These are phyloP conservation scores for Sebastes kiyomatsui DNA, from an alignment of 2,797 vertebrate species.

Conservation along the genomic window DNA sequence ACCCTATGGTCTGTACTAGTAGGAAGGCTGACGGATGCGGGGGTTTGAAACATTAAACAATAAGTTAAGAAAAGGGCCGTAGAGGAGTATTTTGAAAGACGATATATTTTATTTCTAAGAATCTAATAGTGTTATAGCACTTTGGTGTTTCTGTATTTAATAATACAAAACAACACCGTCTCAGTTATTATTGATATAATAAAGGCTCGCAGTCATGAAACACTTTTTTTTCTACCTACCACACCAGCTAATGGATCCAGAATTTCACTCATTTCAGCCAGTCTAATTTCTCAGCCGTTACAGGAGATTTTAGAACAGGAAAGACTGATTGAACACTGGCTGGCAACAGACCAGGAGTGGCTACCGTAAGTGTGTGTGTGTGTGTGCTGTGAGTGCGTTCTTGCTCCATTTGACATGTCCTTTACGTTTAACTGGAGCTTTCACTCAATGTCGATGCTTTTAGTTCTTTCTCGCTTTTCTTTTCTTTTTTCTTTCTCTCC, in stretches of 20 bases:
- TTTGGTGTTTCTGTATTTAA: not conserved
- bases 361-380: conserved; percentile 23
- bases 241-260: conserved; percentile 35
- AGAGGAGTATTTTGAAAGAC: not conserved
- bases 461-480: not conserved
- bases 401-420: conserved; percentile 58
- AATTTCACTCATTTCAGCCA: conserved; percentile 12
- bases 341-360: conserved; percentile 33
- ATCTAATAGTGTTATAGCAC: not conserved
- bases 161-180: not conserved
- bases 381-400: not conserved
- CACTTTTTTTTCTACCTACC: not conserved
- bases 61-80: not conserved
- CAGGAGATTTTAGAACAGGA: conserved; percentile 39
- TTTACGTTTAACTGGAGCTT: conserved; percentile 42
- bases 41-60: not conserved
- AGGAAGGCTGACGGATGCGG: not conserved
- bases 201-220: conserved; percentile 28
- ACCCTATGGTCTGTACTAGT: not conserved
- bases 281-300: conserved; percentile 22
- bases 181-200: conserved; percentile 15
- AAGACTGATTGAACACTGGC: conserved; percentile 39
- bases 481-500: not conserved
- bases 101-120: not conserved
- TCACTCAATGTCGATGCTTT: conserved; percentile 37